Evolutionary conservation across 2,113 vertebrate species (phyloP), one percentile per base, ranked within the genome.

Genomic region (Geothlypis trichas): DNA sequence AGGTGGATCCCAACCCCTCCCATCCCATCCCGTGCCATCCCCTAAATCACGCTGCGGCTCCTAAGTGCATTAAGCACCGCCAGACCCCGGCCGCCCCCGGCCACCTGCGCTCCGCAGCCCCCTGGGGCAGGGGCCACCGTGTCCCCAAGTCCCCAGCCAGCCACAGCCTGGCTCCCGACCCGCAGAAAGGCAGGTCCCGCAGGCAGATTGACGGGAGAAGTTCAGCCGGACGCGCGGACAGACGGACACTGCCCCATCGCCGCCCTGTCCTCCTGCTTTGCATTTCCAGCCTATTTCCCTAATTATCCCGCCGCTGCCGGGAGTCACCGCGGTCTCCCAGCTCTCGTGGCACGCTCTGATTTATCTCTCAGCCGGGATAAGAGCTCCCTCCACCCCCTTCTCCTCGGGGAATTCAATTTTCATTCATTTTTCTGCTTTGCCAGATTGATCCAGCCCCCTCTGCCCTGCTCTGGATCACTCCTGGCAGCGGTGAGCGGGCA

Each of bases 351-450:
- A 96, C 37, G 31, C 95, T 97, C 92, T 98, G 98, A 98, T 98
- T 98, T 98, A 98, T 98, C 97, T 96, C 94, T 97, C 97, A 96
- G 97, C 96, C 74, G 72, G 90, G 95, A 94, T 97, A 97, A 96
- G 94, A 97, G 96, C 96, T 97, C 94, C 95, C 92, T 22, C 79
- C 93, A 55, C 46, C 83, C 73, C 95, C 57, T 92, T 90, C 96
- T 97, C 97, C 96, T 71, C 8, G 1, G 96, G 97, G 98, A 98
- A 98, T 98, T 97, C 92, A 97, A 98, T 98, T 98, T 98, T 98
- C 98, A 97, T 98, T 98, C 98, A 98, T 98, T 98, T 98, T 98
- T 98, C 97, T 94, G 94, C 97, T 85, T 93, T 96, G 92, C 94
- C 95, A 95, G 97, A 97, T 98, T 98, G 98, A 97, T 97, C 92